These are phyloP conservation scores for Polypterus bichir DNA, from an alignment of 2,113 vertebrate genomes.

Conservation along the genomic window DNA sequence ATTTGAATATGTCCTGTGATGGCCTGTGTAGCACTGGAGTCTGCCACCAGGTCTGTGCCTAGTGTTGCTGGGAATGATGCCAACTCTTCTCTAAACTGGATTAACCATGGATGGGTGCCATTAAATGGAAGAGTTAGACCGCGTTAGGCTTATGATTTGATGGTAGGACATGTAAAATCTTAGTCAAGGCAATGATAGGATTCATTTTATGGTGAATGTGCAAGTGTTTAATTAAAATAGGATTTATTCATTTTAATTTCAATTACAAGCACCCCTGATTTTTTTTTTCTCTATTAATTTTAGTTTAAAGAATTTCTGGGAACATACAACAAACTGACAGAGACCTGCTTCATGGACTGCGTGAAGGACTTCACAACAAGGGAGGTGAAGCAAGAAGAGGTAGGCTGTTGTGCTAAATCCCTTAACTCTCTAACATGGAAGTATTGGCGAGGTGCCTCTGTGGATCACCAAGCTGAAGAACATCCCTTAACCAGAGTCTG, in stretches of 20 bases:
- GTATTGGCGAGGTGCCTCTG: no score
- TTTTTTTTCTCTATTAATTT: slow-evolving; percentile 1
- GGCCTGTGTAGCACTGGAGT: no score
- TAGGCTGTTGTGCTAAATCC: slow-evolving; percentile 24
- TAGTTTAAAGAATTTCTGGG: slow-evolving; percentile 97
- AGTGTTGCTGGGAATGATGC: no score
- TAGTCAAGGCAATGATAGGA: background rate
- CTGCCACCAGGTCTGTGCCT: no score
- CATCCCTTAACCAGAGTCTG: no score
- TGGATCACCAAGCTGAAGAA: background rate
- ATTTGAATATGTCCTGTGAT: no score
- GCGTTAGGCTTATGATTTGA: no score
- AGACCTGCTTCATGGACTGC: slow-evolving; percentile 94
- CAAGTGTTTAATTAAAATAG: background rate
- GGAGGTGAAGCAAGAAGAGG: slow-evolving; percentile 88
- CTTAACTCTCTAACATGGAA: no score
- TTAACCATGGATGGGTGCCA: no score
- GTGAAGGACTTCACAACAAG: slow-evolving; percentile 90
- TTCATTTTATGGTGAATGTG: background rate
- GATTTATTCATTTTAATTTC: background rate
- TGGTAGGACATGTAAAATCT: no score
- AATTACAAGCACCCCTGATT: background rate
- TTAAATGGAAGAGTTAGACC: no score
- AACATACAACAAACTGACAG: slow-evolving; percentile 94
- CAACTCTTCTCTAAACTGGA: no score